Evolutionary conservation across 2,113 vertebrate species (phyloP), one percentile per base, ranked within the genome.

Genomic region (Agelaius tricolor): DNA sequence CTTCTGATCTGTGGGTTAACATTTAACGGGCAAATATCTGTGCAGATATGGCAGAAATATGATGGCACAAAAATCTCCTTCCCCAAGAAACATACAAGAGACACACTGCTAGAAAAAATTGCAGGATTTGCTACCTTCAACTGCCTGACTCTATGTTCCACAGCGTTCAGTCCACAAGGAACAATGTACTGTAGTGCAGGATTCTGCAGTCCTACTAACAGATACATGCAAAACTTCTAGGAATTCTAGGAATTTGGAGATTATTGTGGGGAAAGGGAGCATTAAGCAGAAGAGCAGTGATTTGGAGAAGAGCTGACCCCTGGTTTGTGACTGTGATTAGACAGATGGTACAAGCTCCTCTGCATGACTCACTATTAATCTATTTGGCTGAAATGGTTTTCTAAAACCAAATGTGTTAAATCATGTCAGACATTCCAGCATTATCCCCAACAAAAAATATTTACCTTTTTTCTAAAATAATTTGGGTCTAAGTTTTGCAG

Each of bases 141-240:
- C 4, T 39, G 31, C 8, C 49, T 71, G 49, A 21, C 11, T 65
- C 10, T 39, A 0, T 18, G 30, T 21, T 41, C 30, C 35, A 67
- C 4, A 23, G 5, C 0, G 0, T 30, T 59, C 41, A 43, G n/a
- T 21, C 72, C 46, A 44, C n/a, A 52, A 35, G 11, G 33, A 44
- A 35, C 22, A 89, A 30, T 3, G 28, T 2, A 18, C 8, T 15
- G 3, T 5, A 35, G 20, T 10, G 28, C 3, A 71, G 46, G 37
- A 81, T 43, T 66, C 43, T 80, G 10, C 46, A 92, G 37, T 11
- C 23, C 26, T 62, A 4, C 39, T 57, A 43, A 62, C 3, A 93
- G 72, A 83, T 46, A 88, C 35, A 81, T 8, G 9, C 9, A 83
- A 65, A 75, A 26, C 9, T 63, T 81, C 16, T 24, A n/a, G 17